A percentile compares a stretch with the other conserved stretches of the same genome.
Conservation (phyloP, 2,113 vertebrate genomes). For the Gymnorhina tibicen region DNA sequence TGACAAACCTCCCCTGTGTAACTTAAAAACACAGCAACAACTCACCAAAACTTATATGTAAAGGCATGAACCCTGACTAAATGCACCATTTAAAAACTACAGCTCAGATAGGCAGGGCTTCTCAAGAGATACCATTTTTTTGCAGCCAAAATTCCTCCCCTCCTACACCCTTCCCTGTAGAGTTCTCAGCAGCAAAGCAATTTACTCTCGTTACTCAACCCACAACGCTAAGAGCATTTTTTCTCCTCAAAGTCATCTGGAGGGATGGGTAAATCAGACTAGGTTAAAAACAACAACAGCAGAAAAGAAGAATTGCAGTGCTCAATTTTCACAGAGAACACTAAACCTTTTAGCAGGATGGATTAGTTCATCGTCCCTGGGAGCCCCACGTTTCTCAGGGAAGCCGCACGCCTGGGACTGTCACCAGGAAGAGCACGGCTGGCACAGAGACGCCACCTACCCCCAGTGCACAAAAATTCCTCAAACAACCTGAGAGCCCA, state of each 20-base stretch:
- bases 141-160: constrained; percentile 16
- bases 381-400: not conserved
- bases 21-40: not conserved
- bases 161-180: not conserved
- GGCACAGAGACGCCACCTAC: not conserved
- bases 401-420: not conserved
- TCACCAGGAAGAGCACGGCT: accelerated
- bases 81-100: not conserved
- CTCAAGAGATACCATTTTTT: not conserved
- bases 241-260: not conserved
- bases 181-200: not conserved
- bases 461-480: not conserved
- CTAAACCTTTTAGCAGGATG: not conserved
- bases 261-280: not conserved
- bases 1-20: not conserved
- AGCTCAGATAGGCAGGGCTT: not conserved
- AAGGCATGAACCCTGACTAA: not conserved
- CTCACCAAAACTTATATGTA: not conserved
- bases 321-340: not conserved
- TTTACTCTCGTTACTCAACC: not conserved
- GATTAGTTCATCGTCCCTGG: not conserved
- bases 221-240: not conserved
- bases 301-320: not conserved
- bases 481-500: not conserved
- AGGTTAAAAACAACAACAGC: not conserved